Evolutionary conservation across 2,113 vertebrate species (phyloP).

Genomic region (Grus americana): DNA sequence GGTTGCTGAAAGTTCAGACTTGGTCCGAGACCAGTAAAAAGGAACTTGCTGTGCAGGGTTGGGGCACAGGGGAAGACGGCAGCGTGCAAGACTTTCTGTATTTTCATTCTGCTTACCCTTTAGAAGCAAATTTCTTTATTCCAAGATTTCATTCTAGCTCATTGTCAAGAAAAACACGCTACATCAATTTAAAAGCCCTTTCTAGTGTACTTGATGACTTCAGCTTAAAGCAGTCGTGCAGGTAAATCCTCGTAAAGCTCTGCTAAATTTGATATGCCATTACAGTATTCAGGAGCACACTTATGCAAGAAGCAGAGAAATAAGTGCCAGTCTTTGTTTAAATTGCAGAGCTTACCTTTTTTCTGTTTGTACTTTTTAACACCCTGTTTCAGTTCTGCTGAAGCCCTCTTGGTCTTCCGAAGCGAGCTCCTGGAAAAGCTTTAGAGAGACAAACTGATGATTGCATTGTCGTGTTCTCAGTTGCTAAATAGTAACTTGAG

Average conservation of each 20-base stretch:
- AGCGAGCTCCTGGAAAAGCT: not conserved
- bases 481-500: not conserved
- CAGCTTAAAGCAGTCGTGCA: not conserved
- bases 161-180: not conserved
- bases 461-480: not conserved
- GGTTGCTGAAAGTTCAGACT: not conserved
- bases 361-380: not conserved
- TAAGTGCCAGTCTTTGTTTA: not conserved
- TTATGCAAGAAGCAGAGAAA: not conserved
- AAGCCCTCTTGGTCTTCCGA: not conserved
- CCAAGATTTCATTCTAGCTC: not conserved
- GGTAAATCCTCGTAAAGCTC: not conserved
- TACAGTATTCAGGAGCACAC: not conserved
- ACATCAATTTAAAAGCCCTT: not conserved
- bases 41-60: not conserved
- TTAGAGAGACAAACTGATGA: not conserved
- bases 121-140: not conserved
- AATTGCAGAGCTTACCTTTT: not conserved
- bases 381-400: not conserved
- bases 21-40: not conserved
- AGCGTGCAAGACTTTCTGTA: not conserved
- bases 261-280: not conserved
- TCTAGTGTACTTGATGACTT: not conserved
- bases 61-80: accelerated
- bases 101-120: not conserved